A percentile compares a stretch with the other conserved stretches of the same genome.
Evolutionary conservation across 2,797 vertebrate genomes (phyloP).

Genomic region (Melanotaenia parkinsoni): DNA sequence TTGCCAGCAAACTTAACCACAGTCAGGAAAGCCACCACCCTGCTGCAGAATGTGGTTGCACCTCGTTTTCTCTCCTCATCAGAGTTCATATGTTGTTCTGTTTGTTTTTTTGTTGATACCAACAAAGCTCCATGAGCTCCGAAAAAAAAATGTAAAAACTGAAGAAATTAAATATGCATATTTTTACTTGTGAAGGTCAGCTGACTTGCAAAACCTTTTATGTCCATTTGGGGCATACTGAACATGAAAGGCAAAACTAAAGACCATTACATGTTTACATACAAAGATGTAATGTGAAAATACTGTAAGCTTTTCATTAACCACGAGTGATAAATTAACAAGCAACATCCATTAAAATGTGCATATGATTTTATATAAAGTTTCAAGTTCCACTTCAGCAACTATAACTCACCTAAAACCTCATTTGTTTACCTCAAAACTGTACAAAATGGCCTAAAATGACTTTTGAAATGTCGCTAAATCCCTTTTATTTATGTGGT

Average conservation of each 20-base stretch:
- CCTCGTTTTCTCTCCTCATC: constrained; percentile 37
- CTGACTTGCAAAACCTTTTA: constrained; percentile 27
- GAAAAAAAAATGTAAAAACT: neutral
- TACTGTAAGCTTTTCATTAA: neutral
- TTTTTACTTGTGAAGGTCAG: constrained; percentile 23
- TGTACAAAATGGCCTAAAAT: neutral
- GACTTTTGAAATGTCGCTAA: too few relatives aligned
- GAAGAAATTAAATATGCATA: constrained; percentile 1
- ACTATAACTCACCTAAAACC: neutral
- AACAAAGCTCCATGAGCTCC: neutral
- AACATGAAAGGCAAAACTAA: neutral
- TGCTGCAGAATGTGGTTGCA: constrained; percentile 48
- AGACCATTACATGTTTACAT: neutral
- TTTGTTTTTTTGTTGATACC: neutral
- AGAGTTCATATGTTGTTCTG: neutral
- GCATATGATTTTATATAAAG: neutral
- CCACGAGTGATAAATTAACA: neutral
- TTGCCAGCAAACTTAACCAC: constrained; percentile 36
- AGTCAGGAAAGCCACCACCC: constrained; percentile 66
- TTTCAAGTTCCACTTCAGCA: neutral
- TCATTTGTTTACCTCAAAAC: neutral
- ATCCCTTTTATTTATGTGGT: neutral
- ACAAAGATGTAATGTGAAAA: neutral
- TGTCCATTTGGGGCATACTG: constrained; percentile 32
- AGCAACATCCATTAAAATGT: neutral